phyloP scores from a whole-genome alignment of 2,113 vertebrate species.

The Cranoglanis bouderius region DNA sequence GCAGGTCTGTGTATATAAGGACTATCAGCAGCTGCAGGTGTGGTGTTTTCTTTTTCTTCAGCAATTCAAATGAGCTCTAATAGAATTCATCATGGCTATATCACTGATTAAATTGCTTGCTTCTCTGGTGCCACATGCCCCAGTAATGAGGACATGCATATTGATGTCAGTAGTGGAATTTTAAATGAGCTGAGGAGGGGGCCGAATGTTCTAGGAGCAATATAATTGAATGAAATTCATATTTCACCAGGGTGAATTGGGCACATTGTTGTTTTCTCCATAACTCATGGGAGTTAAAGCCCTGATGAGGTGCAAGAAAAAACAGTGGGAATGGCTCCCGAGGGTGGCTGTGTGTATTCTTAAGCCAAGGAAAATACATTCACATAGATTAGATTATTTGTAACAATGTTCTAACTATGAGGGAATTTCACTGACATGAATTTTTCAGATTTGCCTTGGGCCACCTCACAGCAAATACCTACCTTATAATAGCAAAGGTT shows the following conservation, averaged over 20 bases:
- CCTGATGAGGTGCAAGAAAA: slow-evolving; percentile 11
- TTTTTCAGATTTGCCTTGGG: not conserved
- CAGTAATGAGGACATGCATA: slow-evolving; percentile 52
- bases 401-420: slow-evolving; percentile 8
- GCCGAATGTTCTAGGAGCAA: slow-evolving; percentile 40
- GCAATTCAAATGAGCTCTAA: slow-evolving; percentile 44
- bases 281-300: slow-evolving; percentile 27
- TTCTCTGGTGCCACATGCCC: slow-evolving; percentile 42
- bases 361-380: slow-evolving; percentile 14
- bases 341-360: not conserved
- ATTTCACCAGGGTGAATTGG: slow-evolving; percentile 45
- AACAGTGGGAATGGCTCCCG: slow-evolving; percentile 19
- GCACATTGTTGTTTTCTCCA: slow-evolving; percentile 30
- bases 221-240: slow-evolving; percentile 54
- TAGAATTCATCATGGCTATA: slow-evolving; percentile 41
- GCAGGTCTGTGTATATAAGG: not conserved
- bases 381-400: slow-evolving; percentile 26
- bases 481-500: not conserved
- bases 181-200: slow-evolving; percentile 37
- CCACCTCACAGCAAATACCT: not conserved
- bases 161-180: slow-evolving; percentile 45
- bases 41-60: slow-evolving; percentile 17
- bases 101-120: slow-evolving; percentile 50
- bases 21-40: not conserved
- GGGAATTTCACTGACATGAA: not conserved